Percentiles rank a stretch among this genome's conserved stretches.
These are phyloP conservation scores for Masnerella sp. DNA, from an alignment of 2,888 invertebrate species.

Conservation along the genomic window DNA sequence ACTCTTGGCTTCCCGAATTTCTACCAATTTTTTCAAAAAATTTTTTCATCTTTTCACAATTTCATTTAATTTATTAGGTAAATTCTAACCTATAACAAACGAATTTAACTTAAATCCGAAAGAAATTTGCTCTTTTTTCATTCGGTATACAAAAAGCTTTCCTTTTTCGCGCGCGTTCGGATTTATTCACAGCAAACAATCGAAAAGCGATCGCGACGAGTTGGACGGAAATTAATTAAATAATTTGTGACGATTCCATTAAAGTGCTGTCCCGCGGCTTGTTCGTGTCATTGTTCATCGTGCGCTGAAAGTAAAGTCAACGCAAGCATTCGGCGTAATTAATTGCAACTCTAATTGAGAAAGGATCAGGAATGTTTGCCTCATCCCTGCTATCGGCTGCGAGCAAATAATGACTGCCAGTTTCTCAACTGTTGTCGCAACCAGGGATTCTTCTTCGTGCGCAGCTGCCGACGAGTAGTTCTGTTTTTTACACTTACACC, in stretches of 20 bases:
- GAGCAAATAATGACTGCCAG: slow-evolving; percentile 58
- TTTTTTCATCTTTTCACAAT: too few species aligned
- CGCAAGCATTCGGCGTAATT: slow-evolving; percentile 69
- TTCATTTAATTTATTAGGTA: too few species aligned
- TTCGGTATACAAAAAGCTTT: neutral
- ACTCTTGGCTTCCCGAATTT: too few species aligned
- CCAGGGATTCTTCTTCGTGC: slow-evolving; percentile 30
- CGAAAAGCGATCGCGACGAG: slow-evolving; percentile 1
- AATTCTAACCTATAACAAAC: too few species aligned
- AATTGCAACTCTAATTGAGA: slow-evolving; percentile 69
- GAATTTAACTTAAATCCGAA: too few species aligned
- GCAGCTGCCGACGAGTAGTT: slow-evolving; percentile 40
- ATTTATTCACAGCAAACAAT: slow-evolving; percentile 2
- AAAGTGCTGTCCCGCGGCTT: slow-evolving; percentile 18
- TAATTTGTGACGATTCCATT: slow-evolving; percentile 50
- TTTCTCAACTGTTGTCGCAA: slow-evolving; percentile 53
- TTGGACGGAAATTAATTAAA: slow-evolving; percentile 37
- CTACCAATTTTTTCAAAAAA: too few species aligned
- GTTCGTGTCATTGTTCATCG: slow-evolving; percentile 44
- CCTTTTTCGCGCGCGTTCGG: too few species aligned
- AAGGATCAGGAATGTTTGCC: slow-evolving; percentile 59
- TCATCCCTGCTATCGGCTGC: slow-evolving; percentile 45
- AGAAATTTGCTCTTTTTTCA: too few species aligned
- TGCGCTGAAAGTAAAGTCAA: slow-evolving; percentile 47
- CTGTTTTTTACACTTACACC: slow-evolving; percentile 40